Evolutionary conservation across 2,888 invertebrate species (phyloP), one percentile per base, ranked within the genome.

Genomic region (Xestia rhomboidea): DNA sequence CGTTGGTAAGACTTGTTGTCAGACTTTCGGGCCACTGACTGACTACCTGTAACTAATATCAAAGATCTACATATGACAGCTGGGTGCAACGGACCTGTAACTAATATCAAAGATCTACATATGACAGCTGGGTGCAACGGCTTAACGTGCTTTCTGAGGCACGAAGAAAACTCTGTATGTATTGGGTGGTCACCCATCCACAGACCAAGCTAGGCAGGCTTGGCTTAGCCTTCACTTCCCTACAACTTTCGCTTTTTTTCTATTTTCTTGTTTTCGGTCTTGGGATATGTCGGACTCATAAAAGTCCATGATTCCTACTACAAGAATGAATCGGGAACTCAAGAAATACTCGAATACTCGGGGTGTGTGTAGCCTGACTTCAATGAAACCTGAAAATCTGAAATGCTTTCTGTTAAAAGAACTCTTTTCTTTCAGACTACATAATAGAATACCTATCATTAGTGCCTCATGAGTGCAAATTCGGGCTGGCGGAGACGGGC

Each of bases 391-490:
- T 30, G 3, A 72, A 24, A 34, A 3, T 15, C 54, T 30, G 2
- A 67, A 60, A 49, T 60, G 0, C 24, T 34, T 21, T 0, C 6
- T 30, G 13, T 57, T 24, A 38, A 62, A 34, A 27, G 0, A 3
- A 0, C 18, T 15, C 18, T 49, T 64, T 44, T 34, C 6, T 95
- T 96, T 4, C 93, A 98, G 98, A 97, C 83, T 98, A 97, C 89
- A 98, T 98, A 85, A 97, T 97, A 92, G 98, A 98, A 90, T 98
- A 98, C 92, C 96, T 99, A 73, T 98, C 98, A 81, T 94, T 98
- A 78, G 98, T 98, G 73, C 98, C 98, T 41, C 98, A 98, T 92
- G 97, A 98, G 87, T 97, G 97, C 87, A 99, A 99, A 94, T 99
- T 98, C 93, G 97, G 97, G 73, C 97, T 98, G 89, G 97, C 97